These are phyloP conservation scores for Alouatta palliata DNA, from an alignment of 2,113 vertebrate genomes.

Conservation along the genomic window DNA sequence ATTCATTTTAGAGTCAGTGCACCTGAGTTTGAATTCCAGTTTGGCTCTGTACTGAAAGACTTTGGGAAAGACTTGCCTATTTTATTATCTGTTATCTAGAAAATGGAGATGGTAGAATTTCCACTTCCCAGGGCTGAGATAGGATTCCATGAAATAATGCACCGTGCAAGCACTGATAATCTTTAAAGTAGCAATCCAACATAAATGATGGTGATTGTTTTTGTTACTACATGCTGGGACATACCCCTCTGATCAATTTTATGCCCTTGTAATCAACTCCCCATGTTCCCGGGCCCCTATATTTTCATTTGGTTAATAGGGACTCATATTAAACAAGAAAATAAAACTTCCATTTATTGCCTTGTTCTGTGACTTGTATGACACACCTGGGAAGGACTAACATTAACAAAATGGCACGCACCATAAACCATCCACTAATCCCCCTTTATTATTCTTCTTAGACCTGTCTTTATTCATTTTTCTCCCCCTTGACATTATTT, in stretches of 20 bases:
- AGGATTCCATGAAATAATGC: neutral
- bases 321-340: conserved; percentile 55
- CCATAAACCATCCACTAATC: conserved; percentile 47
- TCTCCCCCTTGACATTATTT: conserved; percentile 55
- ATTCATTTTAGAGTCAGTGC: neutral
- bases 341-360: conserved; percentile 62
- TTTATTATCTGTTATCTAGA: neutral
- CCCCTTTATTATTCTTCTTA: conserved; percentile 54
- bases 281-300: neutral
- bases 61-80: neutral
- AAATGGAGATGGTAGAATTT: neutral
- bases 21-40: neutral
- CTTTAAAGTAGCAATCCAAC: neutral
- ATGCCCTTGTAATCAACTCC: conserved; percentile 28
- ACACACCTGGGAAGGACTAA: conserved; percentile 65
- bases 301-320: conserved; percentile 48
- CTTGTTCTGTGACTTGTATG: conserved; percentile 37
- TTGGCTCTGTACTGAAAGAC: neutral
- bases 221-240: neutral
- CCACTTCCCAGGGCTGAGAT: neutral
- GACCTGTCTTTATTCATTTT: conserved; percentile 46
- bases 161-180: neutral
- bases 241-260: neutral
- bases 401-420: conserved; percentile 68
- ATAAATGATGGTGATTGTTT: neutral